phyloP scores from a whole-genome alignment of 2,113 vertebrate species.

The Apaloderma vittatum region DNA sequence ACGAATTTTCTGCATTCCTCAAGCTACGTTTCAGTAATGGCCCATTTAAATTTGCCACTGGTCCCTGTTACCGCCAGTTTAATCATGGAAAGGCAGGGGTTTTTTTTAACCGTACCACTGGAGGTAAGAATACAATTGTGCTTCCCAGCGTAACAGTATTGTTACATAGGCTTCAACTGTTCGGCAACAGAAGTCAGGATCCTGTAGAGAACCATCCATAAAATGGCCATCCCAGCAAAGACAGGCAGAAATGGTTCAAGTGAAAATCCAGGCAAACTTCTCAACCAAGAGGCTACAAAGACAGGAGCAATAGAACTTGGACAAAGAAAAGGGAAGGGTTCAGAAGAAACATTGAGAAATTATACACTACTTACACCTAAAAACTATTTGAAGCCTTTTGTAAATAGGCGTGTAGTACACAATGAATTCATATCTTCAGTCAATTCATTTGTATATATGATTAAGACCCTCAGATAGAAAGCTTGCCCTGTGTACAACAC shows the following conservation, averaged over 20 bases:
- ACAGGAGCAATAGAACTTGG: background rate
- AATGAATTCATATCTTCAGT: background rate
- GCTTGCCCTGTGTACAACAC: background rate
- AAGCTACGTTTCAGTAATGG: background rate
- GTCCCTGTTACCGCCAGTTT: background rate
- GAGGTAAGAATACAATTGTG: background rate
- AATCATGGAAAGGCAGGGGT: background rate
- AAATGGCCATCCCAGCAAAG: background rate
- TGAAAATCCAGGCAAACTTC: background rate
- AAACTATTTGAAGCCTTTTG: background rate
- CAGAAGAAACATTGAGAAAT: background rate
- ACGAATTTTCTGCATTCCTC: background rate
- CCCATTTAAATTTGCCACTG: background rate
- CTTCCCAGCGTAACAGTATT: background rate
- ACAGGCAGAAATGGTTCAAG: background rate
- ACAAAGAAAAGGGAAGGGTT: background rate
- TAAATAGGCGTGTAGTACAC: background rate
- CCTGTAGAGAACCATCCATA: background rate
- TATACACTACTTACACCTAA: background rate
- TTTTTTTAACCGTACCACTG: background rate
- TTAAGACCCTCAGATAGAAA: background rate
- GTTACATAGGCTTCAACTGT: background rate
- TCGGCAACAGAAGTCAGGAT: background rate
- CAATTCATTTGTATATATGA: background rate
- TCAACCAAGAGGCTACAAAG: background rate